Conservation (phyloP, 2,797 vertebrate genomes). For the Nyctibius grandis region DNA sequence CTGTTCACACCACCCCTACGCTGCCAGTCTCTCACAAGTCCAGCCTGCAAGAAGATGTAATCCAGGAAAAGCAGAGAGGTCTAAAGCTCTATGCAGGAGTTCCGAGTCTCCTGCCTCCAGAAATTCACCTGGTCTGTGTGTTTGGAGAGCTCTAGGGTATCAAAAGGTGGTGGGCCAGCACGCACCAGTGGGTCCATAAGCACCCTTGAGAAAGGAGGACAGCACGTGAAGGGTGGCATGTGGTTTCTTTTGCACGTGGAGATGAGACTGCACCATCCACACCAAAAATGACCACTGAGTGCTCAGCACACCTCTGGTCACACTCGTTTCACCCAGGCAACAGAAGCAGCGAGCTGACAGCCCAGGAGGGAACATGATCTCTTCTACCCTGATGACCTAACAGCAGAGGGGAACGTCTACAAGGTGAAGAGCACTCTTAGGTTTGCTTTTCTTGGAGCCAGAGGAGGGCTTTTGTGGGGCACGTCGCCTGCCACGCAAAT, state of each 20-base stretch:
- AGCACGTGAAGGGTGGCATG: not conserved
- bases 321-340: not conserved
- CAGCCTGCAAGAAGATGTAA: not conserved
- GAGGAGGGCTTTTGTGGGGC: not conserved
- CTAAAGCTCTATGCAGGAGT: not conserved
- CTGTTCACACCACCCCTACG: not conserved
- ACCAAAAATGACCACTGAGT: not conserved
- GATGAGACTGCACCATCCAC: not conserved
- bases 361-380: not conserved
- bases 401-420: not conserved
- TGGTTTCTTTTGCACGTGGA: not conserved
- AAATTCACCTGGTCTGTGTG: not conserved
- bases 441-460: not conserved
- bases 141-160: not conserved
- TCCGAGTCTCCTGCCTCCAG: not conserved
- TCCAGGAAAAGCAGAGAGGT: not conserved
- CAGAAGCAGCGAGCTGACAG: not conserved
- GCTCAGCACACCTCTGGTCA: not conserved
- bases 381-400: not conserved
- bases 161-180: not conserved
- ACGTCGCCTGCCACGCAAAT: not conserved
- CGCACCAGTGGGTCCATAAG: rapidly evolving
- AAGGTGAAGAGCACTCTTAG: not conserved
- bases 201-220: not conserved
- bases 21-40: not conserved